Evolutionary conservation across 2,888 invertebrate species (phyloP), one percentile per base, ranked within the genome.

Genomic region (Scaptomyza reducta): DNA sequence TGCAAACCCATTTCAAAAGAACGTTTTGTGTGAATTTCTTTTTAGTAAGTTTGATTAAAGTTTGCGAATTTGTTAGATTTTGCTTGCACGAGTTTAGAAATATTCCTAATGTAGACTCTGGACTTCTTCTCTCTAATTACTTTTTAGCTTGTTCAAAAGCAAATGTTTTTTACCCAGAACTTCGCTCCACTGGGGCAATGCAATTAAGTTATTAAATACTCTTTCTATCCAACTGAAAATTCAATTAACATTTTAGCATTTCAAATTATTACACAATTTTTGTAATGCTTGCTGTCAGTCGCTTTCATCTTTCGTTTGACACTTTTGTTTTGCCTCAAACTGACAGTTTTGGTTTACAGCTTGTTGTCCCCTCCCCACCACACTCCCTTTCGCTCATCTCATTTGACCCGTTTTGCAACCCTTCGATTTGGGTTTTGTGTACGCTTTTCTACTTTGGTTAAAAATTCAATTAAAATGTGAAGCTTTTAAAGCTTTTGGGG

Each of bases 381-480:
- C n/a, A n/a, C n/a, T n/a, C n/a, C n/a, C n/a, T n/a, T n/a, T n/a
- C n/a, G n/a, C 1, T 7, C 6, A 29, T 9, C 11, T 7, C 22
- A 18, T 10, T 31, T 41, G 44, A 35, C 18, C 35, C 31, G 2
- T 46, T 60, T 65, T 27, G 61, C 41, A 22, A 66, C 66, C 66
- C 61, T 42, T 53, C 63, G 31, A 49, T 6, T 33, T n/a, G 47
- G 47, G 10, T 49, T 18, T 59, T 9, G 9, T 31, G 29, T 38
- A 38, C 14, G 44, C n/a, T 59, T 68, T 46, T 38, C 14, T 38
- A 56, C 45, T 47, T 68, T 42, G 35, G 46, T 42, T 31, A 65
- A 68, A 69, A 65, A 68, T 68, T 57, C 65, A 65, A 65, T 65
- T 65, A 65, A 65, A 44, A 33, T 47, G 22, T 33, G 33, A 65